These are phyloP conservation scores for Channa striata DNA, from an alignment of 2,797 vertebrate genomes.

Conservation along the genomic window DNA sequence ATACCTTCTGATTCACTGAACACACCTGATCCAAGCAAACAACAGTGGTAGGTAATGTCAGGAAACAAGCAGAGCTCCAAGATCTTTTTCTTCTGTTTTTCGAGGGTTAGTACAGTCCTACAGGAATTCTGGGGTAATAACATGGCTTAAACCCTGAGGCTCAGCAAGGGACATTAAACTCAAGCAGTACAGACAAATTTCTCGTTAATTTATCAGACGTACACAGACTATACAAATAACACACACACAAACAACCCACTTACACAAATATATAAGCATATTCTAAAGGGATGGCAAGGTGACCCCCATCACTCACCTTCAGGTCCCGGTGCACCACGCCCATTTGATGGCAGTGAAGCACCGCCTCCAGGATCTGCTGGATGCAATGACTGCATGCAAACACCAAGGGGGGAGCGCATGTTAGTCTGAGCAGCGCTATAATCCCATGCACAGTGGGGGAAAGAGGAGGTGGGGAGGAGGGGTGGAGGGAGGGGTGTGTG, in stretches of 20 bases:
- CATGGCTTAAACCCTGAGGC: not conserved
- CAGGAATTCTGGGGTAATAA: too few species aligned
- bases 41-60: too few species aligned
- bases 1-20: too few species aligned
- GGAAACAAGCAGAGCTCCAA: too few species aligned
- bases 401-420: conserved; percentile 76
- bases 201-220: conserved; percentile 8
- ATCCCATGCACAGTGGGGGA: conserved; percentile 76
- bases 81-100: too few species aligned
- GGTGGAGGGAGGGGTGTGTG: not conserved
- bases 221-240: conserved; percentile 48
- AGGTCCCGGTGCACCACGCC: conserved; percentile 94
- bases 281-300: conserved; percentile 49
- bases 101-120: too few species aligned
- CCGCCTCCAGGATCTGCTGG: conserved; percentile 98
- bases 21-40: too few species aligned
- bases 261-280: conserved; percentile 28
- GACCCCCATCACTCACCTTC: conserved; percentile 82
- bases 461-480: conserved; percentile 6
- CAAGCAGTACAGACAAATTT: conserved; percentile 31
- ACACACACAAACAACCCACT: conserved; percentile 12
- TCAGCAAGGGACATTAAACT: conserved; percentile 26
- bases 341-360: conserved; percentile 98
- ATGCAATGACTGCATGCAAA: conserved; percentile 97
- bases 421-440: conserved; percentile 80